Evolutionary conservation across 2,113 vertebrate genomes (phyloP).

Genomic region (Vicugna pacos): DNA sequence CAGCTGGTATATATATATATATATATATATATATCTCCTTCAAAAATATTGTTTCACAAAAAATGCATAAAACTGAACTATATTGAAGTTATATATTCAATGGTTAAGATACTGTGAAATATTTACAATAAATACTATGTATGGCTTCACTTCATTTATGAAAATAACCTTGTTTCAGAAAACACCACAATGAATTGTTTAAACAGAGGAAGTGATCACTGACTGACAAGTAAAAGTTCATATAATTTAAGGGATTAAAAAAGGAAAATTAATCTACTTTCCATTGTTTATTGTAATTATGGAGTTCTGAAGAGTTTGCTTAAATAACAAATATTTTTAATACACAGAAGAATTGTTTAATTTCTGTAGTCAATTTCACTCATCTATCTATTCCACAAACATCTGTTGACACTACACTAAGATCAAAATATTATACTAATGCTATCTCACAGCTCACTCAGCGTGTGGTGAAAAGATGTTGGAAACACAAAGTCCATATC

Average conservation of each 20-base stretch:
- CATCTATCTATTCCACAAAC: neutral
- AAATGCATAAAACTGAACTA: constrained; percentile 49
- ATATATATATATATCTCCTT: constrained; percentile 72
- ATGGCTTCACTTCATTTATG: constrained; percentile 27
- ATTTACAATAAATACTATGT: constrained; percentile 40
- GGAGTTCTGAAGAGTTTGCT: constrained; percentile 36
- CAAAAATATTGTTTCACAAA: constrained; percentile 66
- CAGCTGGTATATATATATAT: constrained; percentile 80
- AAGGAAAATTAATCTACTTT: neutral
- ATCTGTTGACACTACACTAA: neutral
- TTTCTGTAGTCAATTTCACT: neutral
- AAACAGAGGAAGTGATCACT: neutral
- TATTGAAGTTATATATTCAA: constrained; percentile 45
- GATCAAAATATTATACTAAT: neutral
- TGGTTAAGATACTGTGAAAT: neutral
- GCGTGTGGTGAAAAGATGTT: neutral
- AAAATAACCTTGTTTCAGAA: constrained; percentile 58
- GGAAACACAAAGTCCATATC: neutral
- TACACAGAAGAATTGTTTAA: neutral
- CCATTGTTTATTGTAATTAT: neutral
- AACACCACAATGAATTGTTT: constrained; percentile 48
- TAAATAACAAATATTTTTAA: constrained; percentile 34
- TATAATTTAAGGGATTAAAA: neutral
- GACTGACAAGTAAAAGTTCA: neutral
- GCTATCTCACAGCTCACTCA: neutral